Percentiles rank a stretch among this genome's conserved stretches.
These are phyloP conservation scores for Hirtodrosophila duncani DNA, from an alignment of 2,888 invertebrate genomes.

Conservation along the genomic window DNA sequence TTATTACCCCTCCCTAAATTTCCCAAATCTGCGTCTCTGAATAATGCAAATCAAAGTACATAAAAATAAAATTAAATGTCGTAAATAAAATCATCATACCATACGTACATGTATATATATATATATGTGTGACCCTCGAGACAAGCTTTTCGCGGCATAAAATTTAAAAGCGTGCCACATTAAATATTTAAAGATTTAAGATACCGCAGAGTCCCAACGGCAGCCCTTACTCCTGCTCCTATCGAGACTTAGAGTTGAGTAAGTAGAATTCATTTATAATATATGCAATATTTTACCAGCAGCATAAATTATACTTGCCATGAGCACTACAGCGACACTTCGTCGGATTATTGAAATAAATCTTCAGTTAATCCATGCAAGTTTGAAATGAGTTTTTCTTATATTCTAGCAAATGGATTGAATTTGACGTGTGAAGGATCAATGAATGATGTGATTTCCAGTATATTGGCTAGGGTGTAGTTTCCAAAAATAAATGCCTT, in stretches of 20 bases:
- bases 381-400: too few relatives aligned
- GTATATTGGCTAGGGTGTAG: too few relatives aligned
- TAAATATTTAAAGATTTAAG: constrained; percentile 47
- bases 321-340: too few relatives aligned
- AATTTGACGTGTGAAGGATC: too few relatives aligned
- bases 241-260: too few relatives aligned
- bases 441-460: too few relatives aligned
- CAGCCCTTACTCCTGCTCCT: background rate
- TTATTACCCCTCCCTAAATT: constrained; percentile 16
- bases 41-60: constrained; percentile 63
- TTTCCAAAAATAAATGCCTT: too few relatives aligned
- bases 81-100: constrained; percentile 50
- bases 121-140: constrained; percentile 15
- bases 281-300: too few relatives aligned
- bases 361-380: too few relatives aligned
- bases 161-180: constrained; percentile 40
- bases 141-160: constrained; percentile 7
- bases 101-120: constrained; percentile 18
- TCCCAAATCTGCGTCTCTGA: constrained; percentile 35
- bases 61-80: constrained; percentile 60
- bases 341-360: too few relatives aligned
- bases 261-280: constrained; percentile 3
- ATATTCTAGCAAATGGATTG: too few relatives aligned
- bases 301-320: too few relatives aligned
- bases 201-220: background rate